These are phyloP conservation scores for Neopipo cinnamomea DNA, from an alignment of 2,113 vertebrate genomes.

Conservation along the genomic window DNA sequence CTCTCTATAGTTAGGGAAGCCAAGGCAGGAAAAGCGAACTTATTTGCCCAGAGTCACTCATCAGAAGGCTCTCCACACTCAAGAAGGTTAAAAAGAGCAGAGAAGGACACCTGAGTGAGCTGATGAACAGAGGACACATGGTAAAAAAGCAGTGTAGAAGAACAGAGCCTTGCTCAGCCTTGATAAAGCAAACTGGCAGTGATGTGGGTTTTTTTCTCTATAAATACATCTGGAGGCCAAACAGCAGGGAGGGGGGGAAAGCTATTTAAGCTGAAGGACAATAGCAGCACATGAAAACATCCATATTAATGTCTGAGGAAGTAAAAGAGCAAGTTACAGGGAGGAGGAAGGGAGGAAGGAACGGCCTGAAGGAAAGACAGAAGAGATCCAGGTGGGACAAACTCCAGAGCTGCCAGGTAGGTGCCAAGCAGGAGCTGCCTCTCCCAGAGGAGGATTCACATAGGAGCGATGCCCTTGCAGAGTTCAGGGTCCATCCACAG, in stretches of 20 bases:
- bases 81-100: not conserved
- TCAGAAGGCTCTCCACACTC: not conserved
- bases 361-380: not conserved
- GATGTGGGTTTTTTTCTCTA: not conserved
- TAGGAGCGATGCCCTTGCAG: not conserved
- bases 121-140: not conserved
- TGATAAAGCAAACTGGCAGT: not conserved
- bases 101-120: not conserved
- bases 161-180: not conserved
- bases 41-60: not conserved
- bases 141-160: not conserved
- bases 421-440: not conserved
- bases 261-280: constrained; percentile 35
- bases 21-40: not conserved
- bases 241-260: not conserved
- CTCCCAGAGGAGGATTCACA: not conserved
- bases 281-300: not conserved
- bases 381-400: not conserved
- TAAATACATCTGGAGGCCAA: constrained; percentile 29
- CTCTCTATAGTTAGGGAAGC: not conserved
- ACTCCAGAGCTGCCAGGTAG: not conserved
- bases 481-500: not conserved
- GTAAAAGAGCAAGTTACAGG: not conserved
- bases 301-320: not conserved
- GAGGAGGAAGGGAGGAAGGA: not conserved